Percentiles rank a stretch among this genome's conserved stretches.
phyloP scores from a whole-genome alignment of 2,113 vertebrate species.

The Eudyptes chrysolophus region DNA sequence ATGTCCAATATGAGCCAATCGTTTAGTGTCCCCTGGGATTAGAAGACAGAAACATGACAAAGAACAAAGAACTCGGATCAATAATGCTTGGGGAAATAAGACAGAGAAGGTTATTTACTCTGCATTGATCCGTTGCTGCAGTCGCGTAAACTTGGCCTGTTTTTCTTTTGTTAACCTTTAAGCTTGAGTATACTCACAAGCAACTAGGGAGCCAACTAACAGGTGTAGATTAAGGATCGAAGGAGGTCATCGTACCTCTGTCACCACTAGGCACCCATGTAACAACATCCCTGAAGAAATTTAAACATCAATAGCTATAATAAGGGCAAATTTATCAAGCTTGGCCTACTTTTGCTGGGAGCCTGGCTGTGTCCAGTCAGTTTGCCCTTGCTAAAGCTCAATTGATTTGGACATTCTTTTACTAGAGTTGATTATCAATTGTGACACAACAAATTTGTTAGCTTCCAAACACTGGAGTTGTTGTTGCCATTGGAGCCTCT shows the following conservation, averaged over 20 bases:
- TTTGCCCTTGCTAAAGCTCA: slow-evolving; percentile 82
- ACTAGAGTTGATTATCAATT: slow-evolving; percentile 86
- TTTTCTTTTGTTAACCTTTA: slow-evolving; percentile 99
- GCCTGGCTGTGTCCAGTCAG: slow-evolving; percentile 75
- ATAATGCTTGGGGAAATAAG: slow-evolving; percentile 99
- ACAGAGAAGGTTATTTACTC: slow-evolving; percentile 99
- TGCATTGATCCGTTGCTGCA: slow-evolving; percentile 96
- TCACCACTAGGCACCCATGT: slow-evolving; percentile 88
- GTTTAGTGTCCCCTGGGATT: slow-evolving; percentile 78
- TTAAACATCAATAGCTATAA: slow-evolving; percentile 92
- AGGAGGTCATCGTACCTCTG: slow-evolving; percentile 91
- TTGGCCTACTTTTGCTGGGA: slow-evolving; percentile 76
- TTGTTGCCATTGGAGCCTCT: slow-evolving; percentile 52
- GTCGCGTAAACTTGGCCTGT: slow-evolving; percentile 88
- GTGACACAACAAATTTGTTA: slow-evolving; percentile 87
- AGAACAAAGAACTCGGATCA: slow-evolving; percentile 89
- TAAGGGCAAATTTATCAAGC: slow-evolving; percentile 91
- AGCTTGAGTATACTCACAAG: slow-evolving; percentile 93
- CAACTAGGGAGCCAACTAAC: slow-evolving; percentile 95
- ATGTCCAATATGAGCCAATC: slow-evolving; percentile 79
- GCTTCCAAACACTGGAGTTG: slow-evolving; percentile 73
- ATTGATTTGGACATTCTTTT: slow-evolving; percentile 90
- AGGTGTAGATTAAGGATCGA: slow-evolving; percentile 99
- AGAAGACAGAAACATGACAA: slow-evolving; percentile 89
- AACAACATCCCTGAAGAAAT: slow-evolving; percentile 92